Evolutionary conservation across 2,888 invertebrate species (phyloP), one percentile per base, ranked within the genome.

Genomic region (Nephrotoma guestfalica): DNA sequence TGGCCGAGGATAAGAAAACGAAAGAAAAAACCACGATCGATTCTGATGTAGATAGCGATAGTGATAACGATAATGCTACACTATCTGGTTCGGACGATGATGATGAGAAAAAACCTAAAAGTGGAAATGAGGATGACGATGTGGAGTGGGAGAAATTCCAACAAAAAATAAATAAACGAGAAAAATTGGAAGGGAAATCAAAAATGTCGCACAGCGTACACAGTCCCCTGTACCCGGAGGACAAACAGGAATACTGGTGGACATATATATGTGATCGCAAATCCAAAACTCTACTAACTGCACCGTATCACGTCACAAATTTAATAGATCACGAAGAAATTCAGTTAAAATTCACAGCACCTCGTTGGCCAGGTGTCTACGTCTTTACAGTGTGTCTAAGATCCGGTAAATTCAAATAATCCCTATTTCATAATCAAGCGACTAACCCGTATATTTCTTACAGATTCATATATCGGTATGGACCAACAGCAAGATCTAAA

Each of bases 191-290:
- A 91, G 97, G 98, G 6, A 96, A 97, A 90, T 97, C 97, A 85
- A 97, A 98, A 92, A 94, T 96, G 89, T 99, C 99, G 13, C 99
- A 99, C 91, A 93, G 96, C n/a, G 99, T 99, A 41, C 99, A 99
- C 91, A 97, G 98, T 92, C 99, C 99, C 0, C 95, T 95, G 91
- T 99, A 96, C 92, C 98, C 99, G 4, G 96, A 96, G 92, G 96
- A 96, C 88, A 98, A 99, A 91, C 98, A 98, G 91, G 99, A 99
- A 92, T 99, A 96, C 92, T 99, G 99, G 99, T 99, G 99, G 99
- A 96, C 99, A 88, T 99, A 99, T 91, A 96, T 99, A 89, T 97
- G 97, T 92, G 99, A 99, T 92, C 95, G 97, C 89, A 99, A 98
- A 92, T 96, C 96, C 88, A 96, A 95, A 90, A 96, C 96, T 88